phyloP scores from a whole-genome alignment of 2,888 invertebrate species.

The Sminthurides aquaticus region DNA sequence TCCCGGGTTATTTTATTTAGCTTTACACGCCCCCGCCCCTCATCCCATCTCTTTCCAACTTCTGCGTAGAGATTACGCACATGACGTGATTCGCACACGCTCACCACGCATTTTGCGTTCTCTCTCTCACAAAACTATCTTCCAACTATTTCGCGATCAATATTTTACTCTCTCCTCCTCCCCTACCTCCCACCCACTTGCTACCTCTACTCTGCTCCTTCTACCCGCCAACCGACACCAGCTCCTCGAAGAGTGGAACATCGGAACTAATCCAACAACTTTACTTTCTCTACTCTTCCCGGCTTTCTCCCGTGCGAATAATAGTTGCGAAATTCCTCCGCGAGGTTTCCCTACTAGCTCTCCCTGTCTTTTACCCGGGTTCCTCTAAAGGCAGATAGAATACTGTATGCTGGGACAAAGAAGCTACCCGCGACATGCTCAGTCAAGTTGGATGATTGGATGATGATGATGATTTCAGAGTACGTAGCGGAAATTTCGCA shows the following conservation, averaged over 20 bases:
- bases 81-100: not conserved
- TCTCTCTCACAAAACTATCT: not conserved
- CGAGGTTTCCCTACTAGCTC: slow-evolving; percentile 16
- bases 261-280: no score
- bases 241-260: not conserved
- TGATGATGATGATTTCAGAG: no score
- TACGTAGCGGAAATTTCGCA: no score
- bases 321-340: slow-evolving; percentile 19
- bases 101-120: not conserved
- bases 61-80: not conserved
- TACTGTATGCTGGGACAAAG: no score
- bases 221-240: not conserved
- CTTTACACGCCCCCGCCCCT: not conserved
- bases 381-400: no score
- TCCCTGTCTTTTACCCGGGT: no score
- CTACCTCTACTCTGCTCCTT: not conserved
- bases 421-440: no score
- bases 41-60: no score
- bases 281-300: no score
- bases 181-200: not conserved
- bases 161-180: not conserved
- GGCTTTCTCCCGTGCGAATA: slow-evolving; percentile 8
- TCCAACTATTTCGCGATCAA: not conserved
- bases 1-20: not conserved
- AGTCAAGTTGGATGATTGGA: no score